Conservation (phyloP, 2,113 vertebrate genomes). For the Scopus umbretta region DNA sequence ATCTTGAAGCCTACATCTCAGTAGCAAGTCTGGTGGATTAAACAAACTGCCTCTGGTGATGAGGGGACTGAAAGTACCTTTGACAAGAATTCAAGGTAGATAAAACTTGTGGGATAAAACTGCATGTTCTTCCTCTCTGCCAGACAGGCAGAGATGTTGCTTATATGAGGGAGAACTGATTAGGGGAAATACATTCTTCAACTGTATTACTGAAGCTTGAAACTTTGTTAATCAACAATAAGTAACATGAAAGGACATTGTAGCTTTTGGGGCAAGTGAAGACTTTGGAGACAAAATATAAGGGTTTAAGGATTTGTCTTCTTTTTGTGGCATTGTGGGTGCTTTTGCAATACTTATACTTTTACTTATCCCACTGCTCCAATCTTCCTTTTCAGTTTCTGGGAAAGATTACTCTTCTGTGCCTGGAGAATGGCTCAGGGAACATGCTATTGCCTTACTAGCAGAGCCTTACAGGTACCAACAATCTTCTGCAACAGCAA, state of each 20-base stretch:
- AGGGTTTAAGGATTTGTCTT: neutral
- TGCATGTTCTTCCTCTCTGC: neutral
- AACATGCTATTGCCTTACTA: neutral
- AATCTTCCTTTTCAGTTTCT: neutral
- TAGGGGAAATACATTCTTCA: neutral
- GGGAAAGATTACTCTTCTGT: neutral
- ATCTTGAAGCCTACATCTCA: neutral
- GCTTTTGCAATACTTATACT: conserved; percentile 17
- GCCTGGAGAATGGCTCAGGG: neutral
- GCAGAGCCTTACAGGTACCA: neutral
- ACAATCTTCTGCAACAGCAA: neutral
- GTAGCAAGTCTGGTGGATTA: neutral
- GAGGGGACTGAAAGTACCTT: neutral
- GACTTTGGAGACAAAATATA: neutral
- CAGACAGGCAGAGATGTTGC: neutral
- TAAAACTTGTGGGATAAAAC: neutral
- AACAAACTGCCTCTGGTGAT: neutral
- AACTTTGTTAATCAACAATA: neutral
- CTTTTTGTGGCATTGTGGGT: neutral
- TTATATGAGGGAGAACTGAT: neutral
- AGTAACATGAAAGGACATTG: neutral
- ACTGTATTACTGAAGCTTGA: neutral
- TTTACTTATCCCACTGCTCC: neutral
- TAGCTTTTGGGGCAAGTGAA: neutral
- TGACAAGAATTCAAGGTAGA: neutral